These are phyloP conservation scores for Bombus waltoni DNA, from an alignment of 1,140 invertebrate species.

Conservation along the genomic window DNA sequence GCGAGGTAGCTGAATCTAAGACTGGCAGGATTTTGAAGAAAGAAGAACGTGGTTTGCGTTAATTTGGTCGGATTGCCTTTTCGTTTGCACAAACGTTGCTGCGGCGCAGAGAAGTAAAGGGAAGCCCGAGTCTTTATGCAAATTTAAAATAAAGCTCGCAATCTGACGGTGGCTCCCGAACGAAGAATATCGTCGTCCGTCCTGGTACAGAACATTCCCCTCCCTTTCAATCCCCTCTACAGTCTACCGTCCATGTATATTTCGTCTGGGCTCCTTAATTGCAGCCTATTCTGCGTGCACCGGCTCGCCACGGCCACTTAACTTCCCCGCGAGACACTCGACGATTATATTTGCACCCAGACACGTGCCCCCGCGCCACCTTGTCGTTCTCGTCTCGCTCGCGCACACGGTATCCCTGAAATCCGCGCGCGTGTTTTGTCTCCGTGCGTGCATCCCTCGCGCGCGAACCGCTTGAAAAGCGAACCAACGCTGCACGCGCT, in stretches of 20 bases:
- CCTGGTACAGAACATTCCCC: not conserved
- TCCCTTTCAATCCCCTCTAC: not conserved
- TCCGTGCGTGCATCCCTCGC: conserved; percentile 4
- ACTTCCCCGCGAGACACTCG: conserved; percentile 64
- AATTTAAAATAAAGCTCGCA: conserved; percentile 57
- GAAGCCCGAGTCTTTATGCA: conserved; percentile 42
- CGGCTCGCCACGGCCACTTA: conserved; percentile 66
- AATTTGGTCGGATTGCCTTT: conserved; percentile 44
- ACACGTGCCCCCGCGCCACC: conserved; percentile 44
- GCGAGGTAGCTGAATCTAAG: not conserved
- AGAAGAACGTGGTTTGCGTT: conserved; percentile 31
- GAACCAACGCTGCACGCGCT: not conserved
- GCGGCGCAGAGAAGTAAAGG: not conserved
- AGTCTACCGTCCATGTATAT: conserved; percentile 30
- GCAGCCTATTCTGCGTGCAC: conserved; percentile 61
- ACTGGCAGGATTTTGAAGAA: not conserved
- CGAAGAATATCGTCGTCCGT: conserved; percentile 34
- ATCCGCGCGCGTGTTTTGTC: conserved; percentile 4
- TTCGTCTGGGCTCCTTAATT: conserved; percentile 68
- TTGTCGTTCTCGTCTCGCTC: not conserved
- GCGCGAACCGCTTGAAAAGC: not conserved
- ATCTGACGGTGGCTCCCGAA: conserved; percentile 43
- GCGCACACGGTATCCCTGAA: not conserved
- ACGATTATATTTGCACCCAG: conserved; percentile 68
- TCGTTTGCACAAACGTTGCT: not conserved